Evolutionary conservation across 1,140 invertebrate species (phyloP), one percentile per base, ranked within the genome.

Genomic region (Heliconius hewitsoni): DNA sequence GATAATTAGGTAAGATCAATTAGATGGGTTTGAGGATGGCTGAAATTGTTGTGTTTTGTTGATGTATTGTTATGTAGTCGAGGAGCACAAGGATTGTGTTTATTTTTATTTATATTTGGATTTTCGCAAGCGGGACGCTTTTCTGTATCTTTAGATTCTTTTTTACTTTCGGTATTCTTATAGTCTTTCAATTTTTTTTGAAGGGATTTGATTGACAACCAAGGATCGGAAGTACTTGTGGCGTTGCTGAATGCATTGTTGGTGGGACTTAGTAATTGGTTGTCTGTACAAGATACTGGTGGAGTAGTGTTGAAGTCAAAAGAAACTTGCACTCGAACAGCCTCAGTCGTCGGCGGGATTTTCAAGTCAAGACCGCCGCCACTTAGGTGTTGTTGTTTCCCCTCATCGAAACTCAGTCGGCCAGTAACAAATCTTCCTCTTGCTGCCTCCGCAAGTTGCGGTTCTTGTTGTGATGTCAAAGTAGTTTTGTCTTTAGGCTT

Each of bases 201-300:
- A 66, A 66, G 60, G 11, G 60, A 66, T 66, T 66, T 66, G 27
- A 66, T 66, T 30, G 60, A 66, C 11, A 66, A 30, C 60, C 60
- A 30, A 16, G 60, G 60, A 30, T 66, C 13, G 18, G 60, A 66
- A 16, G 60, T 66, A 30, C 27, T 66, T 30, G 11, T 66, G 5
- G 60, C 11, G 1, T 66, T 30, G 27, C 9, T 66, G 5, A 66
- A 66, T 16, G 11, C 23, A 13, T 66, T 18, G 4, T 30, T 66
- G 13, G 60, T 30, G 27, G 23, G 23, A 66, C 60, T 30, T 23
- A 16, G 27, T 30, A 13, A 11, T 27, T 27, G 60, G 9, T 66
- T 66, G 23, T 66, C 60, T 27, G 60, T 66, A 66, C 60, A 27
- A 13, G 60, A 66, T 30, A 66, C 4, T 66, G 60, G 0, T 66